phyloP scores from a whole-genome alignment of 2,113 vertebrate genomes.

The Nipponia nippon region DNA sequence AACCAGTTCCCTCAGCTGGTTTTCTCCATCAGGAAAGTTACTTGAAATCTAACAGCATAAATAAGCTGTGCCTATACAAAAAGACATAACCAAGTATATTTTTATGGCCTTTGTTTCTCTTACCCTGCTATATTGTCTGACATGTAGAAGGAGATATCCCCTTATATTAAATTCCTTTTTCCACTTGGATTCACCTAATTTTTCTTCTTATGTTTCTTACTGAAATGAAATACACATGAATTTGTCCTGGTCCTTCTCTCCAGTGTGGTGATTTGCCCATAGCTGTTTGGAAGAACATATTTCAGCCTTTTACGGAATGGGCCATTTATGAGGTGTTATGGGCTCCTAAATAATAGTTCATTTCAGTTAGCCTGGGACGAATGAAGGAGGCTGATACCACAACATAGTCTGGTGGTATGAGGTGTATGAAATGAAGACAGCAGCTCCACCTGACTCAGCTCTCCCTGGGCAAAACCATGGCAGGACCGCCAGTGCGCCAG shows the following conservation, averaged over 20 bases:
- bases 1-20: not conserved
- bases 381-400: not conserved
- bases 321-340: not conserved
- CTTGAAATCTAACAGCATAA: not conserved
- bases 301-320: not conserved
- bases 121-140: not conserved
- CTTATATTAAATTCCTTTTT: not conserved
- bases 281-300: not conserved
- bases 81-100: not conserved
- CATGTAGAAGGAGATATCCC: not conserved
- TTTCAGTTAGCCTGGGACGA: not conserved
- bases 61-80: not conserved
- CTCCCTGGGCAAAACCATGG: not conserved
- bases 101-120: not conserved
- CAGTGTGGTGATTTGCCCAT: not conserved
- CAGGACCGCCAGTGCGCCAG: accelerated
- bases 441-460: not conserved
- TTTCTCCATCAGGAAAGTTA: not conserved
- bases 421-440: not conserved
- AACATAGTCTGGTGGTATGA: not conserved
- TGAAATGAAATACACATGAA: not conserved
- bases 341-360: not conserved
- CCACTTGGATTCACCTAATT: not conserved
- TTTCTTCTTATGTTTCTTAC: not conserved
- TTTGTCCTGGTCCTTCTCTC: not conserved